Conservation (phyloP, 2,888 invertebrate species). For the Drosophila koepferae region DNA sequence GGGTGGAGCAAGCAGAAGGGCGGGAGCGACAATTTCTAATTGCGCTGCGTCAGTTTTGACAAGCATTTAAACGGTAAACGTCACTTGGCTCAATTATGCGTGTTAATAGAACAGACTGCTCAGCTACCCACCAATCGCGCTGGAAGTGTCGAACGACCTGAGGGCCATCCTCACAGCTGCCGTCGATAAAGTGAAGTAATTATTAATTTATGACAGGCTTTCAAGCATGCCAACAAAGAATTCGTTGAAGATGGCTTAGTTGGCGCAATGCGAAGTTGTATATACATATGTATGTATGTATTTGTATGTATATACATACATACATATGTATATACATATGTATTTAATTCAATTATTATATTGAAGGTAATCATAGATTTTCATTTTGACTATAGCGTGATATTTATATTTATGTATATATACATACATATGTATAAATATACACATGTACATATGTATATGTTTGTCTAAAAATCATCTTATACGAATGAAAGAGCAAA, state of each 20-base stretch:
- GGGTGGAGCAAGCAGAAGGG: not conserved
- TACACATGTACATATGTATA: not conserved
- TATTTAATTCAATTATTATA: not conserved
- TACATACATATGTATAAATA: not conserved
- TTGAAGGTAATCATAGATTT: not conserved
- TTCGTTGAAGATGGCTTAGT: conserved; percentile 10
- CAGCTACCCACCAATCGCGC: not conserved
- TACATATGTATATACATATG: not conserved
- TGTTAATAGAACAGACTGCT: conserved; percentile 38
- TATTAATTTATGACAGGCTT: conserved; percentile 57
- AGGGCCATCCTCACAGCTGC: conserved; percentile 47
- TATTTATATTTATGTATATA: not conserved
- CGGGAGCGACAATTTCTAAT: conserved; percentile 59
- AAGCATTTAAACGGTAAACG: conserved; percentile 60
- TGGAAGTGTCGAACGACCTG: conserved; percentile 48
- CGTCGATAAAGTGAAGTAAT: conserved; percentile 57
- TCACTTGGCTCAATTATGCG: conserved; percentile 67
- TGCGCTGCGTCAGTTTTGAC: conserved; percentile 72
- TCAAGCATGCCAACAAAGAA: conserved; percentile 15
- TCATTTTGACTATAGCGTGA: no score
- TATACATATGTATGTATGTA: not conserved
- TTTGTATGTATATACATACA: no score
- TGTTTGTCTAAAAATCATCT: no score
- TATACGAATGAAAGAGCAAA: no score
- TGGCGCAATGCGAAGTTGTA: not conserved